phyloP scores from a whole-genome alignment of 2,113 vertebrate genomes.

The Propithecus coquereli region DNA sequence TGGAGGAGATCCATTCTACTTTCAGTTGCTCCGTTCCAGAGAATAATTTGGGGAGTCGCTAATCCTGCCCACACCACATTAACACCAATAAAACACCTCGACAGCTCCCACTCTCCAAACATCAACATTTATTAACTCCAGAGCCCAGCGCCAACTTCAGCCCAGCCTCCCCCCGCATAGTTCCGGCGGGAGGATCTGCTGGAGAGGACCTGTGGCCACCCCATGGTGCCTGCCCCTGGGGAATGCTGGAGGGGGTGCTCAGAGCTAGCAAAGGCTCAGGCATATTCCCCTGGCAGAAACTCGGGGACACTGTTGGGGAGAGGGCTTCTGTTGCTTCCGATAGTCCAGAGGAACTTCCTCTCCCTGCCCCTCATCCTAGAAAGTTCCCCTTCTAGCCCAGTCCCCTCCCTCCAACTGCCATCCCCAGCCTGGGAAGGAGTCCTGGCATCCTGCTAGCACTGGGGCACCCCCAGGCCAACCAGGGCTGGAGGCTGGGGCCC shows the following conservation, averaged over 20 bases:
- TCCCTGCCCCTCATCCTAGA: not conserved
- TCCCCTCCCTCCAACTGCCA: not conserved
- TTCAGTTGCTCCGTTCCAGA: not conserved
- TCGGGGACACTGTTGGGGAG: not conserved
- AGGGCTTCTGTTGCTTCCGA: not conserved
- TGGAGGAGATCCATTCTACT: not conserved
- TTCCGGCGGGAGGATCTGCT: not conserved
- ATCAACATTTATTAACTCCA: slow-evolving; percentile 46
- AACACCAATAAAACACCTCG: slow-evolving; percentile 35
- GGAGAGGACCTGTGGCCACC: not conserved
- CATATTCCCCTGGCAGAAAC: not conserved
- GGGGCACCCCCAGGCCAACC: not conserved
- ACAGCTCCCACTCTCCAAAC: not conserved
- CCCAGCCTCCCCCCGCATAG: not conserved
- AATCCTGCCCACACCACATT: slow-evolving; percentile 1
- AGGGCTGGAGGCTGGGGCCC: not conserved
- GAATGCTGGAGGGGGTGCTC: not conserved
- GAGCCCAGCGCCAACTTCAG: not conserved
- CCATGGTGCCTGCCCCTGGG: not conserved
- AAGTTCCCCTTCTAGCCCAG: not conserved
- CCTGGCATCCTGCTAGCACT: no score
- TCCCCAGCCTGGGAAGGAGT: not conserved
- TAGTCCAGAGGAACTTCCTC: not conserved
- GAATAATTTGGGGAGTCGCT: not conserved
- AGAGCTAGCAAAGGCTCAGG: not conserved